A percentile compares a stretch with the other conserved stretches of the same genome.
phyloP scores from a whole-genome alignment of 2,113 vertebrate genomes.

The Casuarius casuarius region DNA sequence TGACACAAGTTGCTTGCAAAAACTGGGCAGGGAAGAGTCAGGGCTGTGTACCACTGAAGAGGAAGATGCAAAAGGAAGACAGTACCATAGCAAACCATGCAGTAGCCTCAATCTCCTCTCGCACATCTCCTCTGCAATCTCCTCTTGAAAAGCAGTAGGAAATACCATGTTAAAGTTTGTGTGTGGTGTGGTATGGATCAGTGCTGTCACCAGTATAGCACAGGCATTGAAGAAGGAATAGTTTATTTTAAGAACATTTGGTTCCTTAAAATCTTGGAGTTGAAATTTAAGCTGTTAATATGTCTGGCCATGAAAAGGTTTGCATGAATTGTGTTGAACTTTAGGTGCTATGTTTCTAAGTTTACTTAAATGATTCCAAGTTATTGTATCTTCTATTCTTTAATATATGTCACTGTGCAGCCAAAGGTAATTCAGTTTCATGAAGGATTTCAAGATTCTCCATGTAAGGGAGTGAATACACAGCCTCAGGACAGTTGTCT shows the following conservation, averaged over 20 bases:
- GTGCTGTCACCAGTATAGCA: background rate
- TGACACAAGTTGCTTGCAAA: background rate
- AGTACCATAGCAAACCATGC: background rate
- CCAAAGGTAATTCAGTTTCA: slow-evolving; percentile 47
- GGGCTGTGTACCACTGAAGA: background rate
- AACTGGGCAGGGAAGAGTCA: background rate
- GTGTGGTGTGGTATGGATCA: background rate
- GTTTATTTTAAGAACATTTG: background rate
- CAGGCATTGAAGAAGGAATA: background rate
- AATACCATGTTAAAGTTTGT: background rate
- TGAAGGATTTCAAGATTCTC: slow-evolving; percentile 39
- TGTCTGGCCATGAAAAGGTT: background rate
- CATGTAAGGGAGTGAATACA: background rate
- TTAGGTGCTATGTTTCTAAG: background rate
- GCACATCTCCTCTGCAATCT: no score
- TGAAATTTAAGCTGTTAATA: background rate
- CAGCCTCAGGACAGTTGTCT: background rate
- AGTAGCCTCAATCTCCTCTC: background rate
- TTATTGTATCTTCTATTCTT: background rate
- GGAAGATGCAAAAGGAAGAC: background rate
- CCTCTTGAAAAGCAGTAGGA: background rate
- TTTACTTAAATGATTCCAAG: background rate
- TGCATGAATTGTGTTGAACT: background rate
- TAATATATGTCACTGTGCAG: background rate
- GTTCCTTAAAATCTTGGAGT: background rate